These are phyloP conservation scores for Scaptodrosophila lebanonensis DNA, from an alignment of 1,140 invertebrate genomes.

Conservation along the genomic window DNA sequence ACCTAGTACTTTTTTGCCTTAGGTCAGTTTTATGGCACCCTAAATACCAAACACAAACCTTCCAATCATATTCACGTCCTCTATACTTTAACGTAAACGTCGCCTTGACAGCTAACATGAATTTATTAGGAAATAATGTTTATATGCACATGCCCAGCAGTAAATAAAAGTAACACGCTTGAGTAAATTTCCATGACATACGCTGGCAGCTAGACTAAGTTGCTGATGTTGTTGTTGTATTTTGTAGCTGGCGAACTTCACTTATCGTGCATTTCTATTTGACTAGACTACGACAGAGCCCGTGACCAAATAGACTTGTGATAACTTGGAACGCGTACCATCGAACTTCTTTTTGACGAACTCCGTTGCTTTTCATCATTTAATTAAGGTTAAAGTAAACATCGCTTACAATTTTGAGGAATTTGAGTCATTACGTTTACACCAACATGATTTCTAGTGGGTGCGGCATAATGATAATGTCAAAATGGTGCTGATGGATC, in stretches of 20 bases:
- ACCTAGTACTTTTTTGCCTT: conserved; percentile 36
- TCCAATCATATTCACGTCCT: too few relatives aligned
- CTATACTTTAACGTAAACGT: too few relatives aligned
- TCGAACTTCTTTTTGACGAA: too few relatives aligned
- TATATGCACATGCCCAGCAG: conserved; percentile 33
- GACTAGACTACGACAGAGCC: conserved; percentile 32
- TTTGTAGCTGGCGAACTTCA: conserved; percentile 16
- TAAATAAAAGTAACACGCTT: conserved; percentile 5
- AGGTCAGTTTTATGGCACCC: conserved; percentile 53
- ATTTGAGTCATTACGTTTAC: too few relatives aligned
- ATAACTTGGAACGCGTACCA: too few relatives aligned
- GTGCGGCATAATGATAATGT: too few relatives aligned
- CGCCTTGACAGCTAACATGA: conserved; percentile 28
- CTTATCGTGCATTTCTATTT: conserved; percentile 44
- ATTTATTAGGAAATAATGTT: conserved; percentile 34
- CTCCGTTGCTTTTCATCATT: too few relatives aligned
- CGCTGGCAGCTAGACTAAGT: not conserved
- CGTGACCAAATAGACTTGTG: conserved; percentile 17
- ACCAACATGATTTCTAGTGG: too few relatives aligned
- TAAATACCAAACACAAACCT: conserved; percentile 69
- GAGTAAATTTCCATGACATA: conserved; percentile 63
- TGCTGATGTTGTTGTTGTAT: too few relatives aligned
- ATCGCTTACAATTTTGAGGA: too few relatives aligned
- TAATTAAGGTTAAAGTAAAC: too few relatives aligned
- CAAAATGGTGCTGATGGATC: too few relatives aligned